Base-by-base conservation (phyloP, 2,888 invertebrate species). In the Rhodophaea formosa region DNA sequence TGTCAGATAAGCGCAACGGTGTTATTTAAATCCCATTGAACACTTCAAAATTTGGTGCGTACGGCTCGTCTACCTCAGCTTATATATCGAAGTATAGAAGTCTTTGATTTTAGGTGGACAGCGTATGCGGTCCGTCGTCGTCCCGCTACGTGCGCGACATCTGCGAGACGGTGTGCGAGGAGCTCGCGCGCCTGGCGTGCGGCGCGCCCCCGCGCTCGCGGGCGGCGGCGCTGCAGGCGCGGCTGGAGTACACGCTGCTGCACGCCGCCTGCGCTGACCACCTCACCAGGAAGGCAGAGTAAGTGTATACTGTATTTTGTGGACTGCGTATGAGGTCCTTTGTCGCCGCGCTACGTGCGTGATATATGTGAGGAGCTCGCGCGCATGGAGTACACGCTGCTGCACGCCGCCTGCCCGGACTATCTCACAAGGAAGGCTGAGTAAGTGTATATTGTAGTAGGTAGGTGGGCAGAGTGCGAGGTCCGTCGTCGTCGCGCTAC, bases 81-180 rank as follows among this genome's bases (percentile, higher is more conserved):
- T n/a, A n/a, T n/a, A n/a, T n/a, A n/a, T n/a, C n/a, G n/a, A n/a
- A n/a, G n/a, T n/a, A n/a, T n/a, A n/a, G n/a, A n/a, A n/a, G n/a
- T n/a, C n/a, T n/a, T n/a, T 15, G 7, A 12, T 32, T 12, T 1
- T 70, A 96, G 96, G 95, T 96, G 58, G 95, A 95, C 79, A 93
- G 95, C 61, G 94, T 96, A 7, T 84, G 88, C 69, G 93, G 92
- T 47, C 84, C 89, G 14, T 93, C 95, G 56, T 96, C 97, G 6
- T 95, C 96, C 1, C 93, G 94, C 17, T 93, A 98, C 80, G 93
- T 98, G 67, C 93, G 94, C 17, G 93, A 94, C 65, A 96, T 98
- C 66, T 95, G 98, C 47, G 96, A 98, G 91, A 97, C 96, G 0
- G 96, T 98, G 59, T 96, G 97, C 64, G 98, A 98, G 88, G 98